Conservation (phyloP, 2,888 invertebrate species). For the Tolmerus cingulatus region DNA sequence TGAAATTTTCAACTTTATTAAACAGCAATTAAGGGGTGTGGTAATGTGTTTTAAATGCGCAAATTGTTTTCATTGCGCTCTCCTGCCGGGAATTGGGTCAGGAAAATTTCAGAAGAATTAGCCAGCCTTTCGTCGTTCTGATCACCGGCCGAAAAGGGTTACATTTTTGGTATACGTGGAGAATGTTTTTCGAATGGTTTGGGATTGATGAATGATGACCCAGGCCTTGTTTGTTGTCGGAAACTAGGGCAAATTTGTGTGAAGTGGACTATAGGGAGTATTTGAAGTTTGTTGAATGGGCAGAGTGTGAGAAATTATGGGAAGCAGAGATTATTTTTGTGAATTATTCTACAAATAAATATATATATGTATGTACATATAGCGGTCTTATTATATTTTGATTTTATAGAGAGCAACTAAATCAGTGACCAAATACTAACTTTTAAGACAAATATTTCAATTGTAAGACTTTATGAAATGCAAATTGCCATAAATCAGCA, state of each 20-base stretch:
- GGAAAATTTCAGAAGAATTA: not conserved
- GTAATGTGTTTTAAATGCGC: constrained; percentile 43
- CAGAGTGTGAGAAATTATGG: not conserved
- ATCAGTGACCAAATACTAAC: too few species aligned
- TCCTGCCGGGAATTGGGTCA: constrained; percentile 20
- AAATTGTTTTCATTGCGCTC: constrained; percentile 34
- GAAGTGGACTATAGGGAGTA: not conserved
- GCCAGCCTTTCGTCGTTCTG: not conserved
- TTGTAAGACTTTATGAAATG: not conserved
- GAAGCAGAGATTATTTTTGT: not conserved
- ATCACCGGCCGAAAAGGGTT: not conserved
- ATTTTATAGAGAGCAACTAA: too few species aligned
- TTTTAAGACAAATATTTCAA: not conserved
- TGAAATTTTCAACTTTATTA: constrained; percentile 50
- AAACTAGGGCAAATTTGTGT: not conserved
- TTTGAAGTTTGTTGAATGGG: not conserved
- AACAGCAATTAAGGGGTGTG: constrained; percentile 49
- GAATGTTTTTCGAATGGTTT: not conserved
- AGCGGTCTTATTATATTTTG: not conserved
- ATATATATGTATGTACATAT: too few species aligned
- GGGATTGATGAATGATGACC: not conserved
- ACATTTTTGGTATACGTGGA: not conserved
- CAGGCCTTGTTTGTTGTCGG: not conserved
- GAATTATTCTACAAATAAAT: not conserved
- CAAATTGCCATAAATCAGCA: not conserved